Base-by-base conservation (phyloP, 2,888 invertebrate species). In the Ormyrus rosae region DNA sequence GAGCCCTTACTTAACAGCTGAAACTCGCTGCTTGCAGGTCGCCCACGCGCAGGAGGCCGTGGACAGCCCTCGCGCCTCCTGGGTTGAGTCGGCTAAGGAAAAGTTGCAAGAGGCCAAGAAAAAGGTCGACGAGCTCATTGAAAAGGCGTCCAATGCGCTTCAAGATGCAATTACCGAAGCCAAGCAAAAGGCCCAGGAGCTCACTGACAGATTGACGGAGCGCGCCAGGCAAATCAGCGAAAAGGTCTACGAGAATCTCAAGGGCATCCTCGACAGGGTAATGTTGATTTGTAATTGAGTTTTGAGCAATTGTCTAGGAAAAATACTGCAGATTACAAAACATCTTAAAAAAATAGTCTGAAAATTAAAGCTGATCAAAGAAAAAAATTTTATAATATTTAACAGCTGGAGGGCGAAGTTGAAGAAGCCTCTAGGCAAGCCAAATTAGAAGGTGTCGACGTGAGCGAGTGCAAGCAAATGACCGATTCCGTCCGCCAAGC, bases 381-480 rank as follows among this genome's bases (percentile, higher is more conserved):
- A n/a, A n/a, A 6, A 58, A 58, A 5, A 58, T 11, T 11, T 10
- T 2, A 10, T 10, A n/a, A n/a, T n/a, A 10, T 13, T 19, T 19
- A 19, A 19, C 8, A 73, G 79, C 65, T 77, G 50, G 80, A 82
- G 76, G 75, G 80, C 63, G 76, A 73, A 58, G 68, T 83, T 55
- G 53, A 51, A 10, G 64, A 74, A 78, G 9, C 65, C 19, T 61
- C 13, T 6, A 19, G 53, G 10, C 61, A 81, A 6, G 83, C 82
- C 11, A 56, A 74, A 1, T 19, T 2, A 4, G 34, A 56, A 6
- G 83, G 78, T 2, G 34, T 63, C 19, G 80, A 84, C 34, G 60
- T 84, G 0, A 50, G 65, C 5, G 83, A 84, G 58, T 86, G 86
- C 67, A 81, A 71, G 1, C 6, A 13, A 0, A 78, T 84, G 65